These are phyloP conservation scores for Drosophila ohnishii DNA, from an alignment of 1,140 invertebrate genomes.

Conservation along the genomic window DNA sequence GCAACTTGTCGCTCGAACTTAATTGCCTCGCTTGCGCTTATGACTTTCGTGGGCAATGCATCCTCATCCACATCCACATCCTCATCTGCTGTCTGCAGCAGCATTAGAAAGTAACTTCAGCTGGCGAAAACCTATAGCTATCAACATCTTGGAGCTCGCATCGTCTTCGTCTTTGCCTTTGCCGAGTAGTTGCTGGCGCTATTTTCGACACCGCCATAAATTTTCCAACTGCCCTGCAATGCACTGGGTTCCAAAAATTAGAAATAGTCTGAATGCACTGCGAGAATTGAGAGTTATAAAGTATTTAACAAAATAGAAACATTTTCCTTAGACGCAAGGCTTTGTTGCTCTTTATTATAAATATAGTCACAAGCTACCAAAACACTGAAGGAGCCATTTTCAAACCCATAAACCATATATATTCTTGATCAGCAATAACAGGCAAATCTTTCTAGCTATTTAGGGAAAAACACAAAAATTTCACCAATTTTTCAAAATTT, in stretches of 20 bases:
- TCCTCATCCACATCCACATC: conserved; percentile 51
- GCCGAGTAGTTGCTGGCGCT: conserved; percentile 58
- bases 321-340: no score
- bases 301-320: background rate
- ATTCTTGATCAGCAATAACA: no score
- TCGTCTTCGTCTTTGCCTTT: conserved; percentile 39
- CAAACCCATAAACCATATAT: no score
- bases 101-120: conserved; percentile 77
- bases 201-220: conserved; percentile 81
- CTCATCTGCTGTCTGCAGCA: conserved; percentile 35
- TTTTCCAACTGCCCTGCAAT: conserved; percentile 73
- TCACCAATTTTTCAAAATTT: no score
- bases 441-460: no score
- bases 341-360: no score
- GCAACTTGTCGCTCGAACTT: conserved; percentile 81
- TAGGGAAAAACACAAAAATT: no score
- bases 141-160: conserved; percentile 58
- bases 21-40: conserved; percentile 79
- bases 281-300: background rate
- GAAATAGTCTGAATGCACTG: conserved; percentile 47
- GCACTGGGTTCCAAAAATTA: conserved; percentile 58
- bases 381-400: no score
- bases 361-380: no score
- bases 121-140: conserved; percentile 64
- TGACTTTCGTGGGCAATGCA: conserved; percentile 81